Evolutionary conservation across 1,140 invertebrate species (phyloP).

Genomic region (Aphidius ervi): DNA sequence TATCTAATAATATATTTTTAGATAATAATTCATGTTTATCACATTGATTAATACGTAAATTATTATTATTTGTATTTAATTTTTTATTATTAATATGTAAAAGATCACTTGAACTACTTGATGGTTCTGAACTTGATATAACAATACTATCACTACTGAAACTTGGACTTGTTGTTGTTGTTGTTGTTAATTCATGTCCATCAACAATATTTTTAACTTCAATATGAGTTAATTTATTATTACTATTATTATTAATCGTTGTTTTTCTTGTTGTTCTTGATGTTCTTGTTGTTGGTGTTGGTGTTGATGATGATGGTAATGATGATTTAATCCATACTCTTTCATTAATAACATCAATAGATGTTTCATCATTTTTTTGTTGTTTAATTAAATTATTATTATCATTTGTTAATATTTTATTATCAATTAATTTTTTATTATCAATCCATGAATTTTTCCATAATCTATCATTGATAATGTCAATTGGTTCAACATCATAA

Average conservation of each 20-base stretch:
- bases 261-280: background rate
- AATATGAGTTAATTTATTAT: constrained; percentile 38
- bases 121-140: constrained; percentile 47
- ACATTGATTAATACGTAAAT: constrained; percentile 28
- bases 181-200: constrained; percentile 21
- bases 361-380: constrained; percentile 20
- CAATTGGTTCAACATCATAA: constrained; percentile 27
- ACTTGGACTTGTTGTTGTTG: constrained; percentile 41
- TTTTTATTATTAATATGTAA: constrained; percentile 27
- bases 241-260: constrained; percentile 16
- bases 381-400: background rate
- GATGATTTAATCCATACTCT: constrained; percentile 40
- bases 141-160: constrained; percentile 46
- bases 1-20: constrained; percentile 74
- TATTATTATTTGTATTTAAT: constrained; percentile 20
- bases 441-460: constrained; percentile 45
- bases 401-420: constrained; percentile 7
- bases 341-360: constrained; percentile 46
- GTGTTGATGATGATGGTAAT: no score
- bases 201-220: constrained; percentile 41
- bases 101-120: constrained; percentile 46
- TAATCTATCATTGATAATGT: constrained; percentile 47
- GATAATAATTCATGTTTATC: constrained; percentile 68
- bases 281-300: constrained; percentile 7
- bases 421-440: constrained; percentile 23